Percentiles rank a stretch among this genome's conserved stretches.
These are phyloP conservation scores for Caenorhabditis becei DNA, from an alignment of 2,888 invertebrate genomes.

Conservation along the genomic window DNA sequence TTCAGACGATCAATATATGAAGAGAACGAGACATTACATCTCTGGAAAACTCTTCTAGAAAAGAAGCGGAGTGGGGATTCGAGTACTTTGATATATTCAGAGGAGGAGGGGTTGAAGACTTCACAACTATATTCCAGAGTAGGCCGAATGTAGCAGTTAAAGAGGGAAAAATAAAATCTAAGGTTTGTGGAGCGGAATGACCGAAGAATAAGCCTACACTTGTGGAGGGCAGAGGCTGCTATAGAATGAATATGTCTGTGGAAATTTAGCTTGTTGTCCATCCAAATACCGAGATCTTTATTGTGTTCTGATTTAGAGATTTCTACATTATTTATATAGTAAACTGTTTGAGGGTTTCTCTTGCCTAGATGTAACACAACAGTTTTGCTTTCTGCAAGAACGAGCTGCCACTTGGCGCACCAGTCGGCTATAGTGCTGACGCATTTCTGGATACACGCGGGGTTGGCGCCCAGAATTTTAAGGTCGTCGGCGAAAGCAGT, in stretches of 20 bases:
- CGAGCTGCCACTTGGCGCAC: too few relatives aligned
- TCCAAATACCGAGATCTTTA: background rate
- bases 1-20: background rate
- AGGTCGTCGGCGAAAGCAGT: constrained; percentile 19
- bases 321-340: too few relatives aligned
- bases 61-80: constrained; percentile 1
- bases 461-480: background rate
- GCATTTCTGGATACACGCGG: background rate
- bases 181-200: background rate
- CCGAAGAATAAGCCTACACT: background rate
- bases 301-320: too few relatives aligned
- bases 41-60: background rate
- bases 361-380: too few relatives aligned
- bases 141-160: background rate
- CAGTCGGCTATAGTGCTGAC: too few relatives aligned
- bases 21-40: background rate
- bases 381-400: too few relatives aligned
- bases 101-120: background rate
- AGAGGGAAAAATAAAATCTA: background rate
- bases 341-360: too few relatives aligned
- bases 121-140: constrained; percentile 11
- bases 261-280: background rate
- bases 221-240: background rate
- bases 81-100: background rate
- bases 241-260: background rate